phyloP scores from a whole-genome alignment of 2,888 invertebrate genomes.

The Meiosimyza decipiens region DNA sequence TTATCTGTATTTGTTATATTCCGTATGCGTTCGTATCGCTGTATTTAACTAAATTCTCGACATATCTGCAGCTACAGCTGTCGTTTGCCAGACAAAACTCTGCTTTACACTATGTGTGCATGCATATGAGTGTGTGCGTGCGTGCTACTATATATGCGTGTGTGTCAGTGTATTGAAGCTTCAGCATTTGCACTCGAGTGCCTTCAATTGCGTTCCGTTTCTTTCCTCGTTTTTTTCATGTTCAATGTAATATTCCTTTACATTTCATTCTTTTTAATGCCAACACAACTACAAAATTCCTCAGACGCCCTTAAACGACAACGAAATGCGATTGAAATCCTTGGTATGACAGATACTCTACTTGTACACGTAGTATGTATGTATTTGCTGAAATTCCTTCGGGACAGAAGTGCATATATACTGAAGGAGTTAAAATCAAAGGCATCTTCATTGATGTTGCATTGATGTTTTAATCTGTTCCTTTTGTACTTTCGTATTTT shows the following conservation, averaged over 20 bases:
- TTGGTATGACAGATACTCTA: not conserved
- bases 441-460: too few species aligned
- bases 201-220: constrained; percentile 20
- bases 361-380: too few species aligned
- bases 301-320: not conserved
- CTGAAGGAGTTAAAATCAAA: too few species aligned
- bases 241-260: too few species aligned
- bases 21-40: too few species aligned
- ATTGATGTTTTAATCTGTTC: too few species aligned
- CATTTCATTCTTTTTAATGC: too few species aligned
- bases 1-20: too few species aligned
- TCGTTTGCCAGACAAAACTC: not conserved
- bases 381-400: not conserved
- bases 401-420: not conserved
- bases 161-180: not conserved
- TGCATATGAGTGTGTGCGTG: not conserved
- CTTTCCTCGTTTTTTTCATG: not conserved
- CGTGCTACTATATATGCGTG: too few species aligned
- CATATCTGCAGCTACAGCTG: not conserved
- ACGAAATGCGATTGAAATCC: not conserved
- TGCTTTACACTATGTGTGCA: not conserved
- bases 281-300: constrained; percentile 1
- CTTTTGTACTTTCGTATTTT: too few species aligned
- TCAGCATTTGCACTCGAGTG: constrained; percentile 16
- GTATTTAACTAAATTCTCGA: too few species aligned